Conservation (phyloP, 2,888 invertebrate genomes). For the Boloria euphrosyne region DNA sequence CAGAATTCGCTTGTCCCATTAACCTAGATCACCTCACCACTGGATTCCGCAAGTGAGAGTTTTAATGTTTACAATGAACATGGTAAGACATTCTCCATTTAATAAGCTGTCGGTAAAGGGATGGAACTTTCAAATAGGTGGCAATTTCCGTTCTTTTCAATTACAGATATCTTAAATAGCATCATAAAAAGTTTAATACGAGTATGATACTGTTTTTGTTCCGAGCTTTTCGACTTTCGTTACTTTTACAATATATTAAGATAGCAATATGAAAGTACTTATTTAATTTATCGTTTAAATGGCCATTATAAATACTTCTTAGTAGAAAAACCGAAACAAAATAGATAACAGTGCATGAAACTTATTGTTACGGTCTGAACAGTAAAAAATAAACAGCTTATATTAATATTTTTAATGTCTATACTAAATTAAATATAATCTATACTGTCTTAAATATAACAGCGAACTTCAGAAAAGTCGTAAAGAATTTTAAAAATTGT, state of each 20-base stretch:
- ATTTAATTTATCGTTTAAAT: too few relatives aligned
- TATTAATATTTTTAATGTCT: too few relatives aligned
- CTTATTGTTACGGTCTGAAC: too few relatives aligned
- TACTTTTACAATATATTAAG: neutral
- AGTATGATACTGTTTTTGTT: neutral
- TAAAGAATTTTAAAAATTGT: too few relatives aligned
- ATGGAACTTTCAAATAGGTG: constrained; percentile 21
- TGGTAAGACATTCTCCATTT: constrained; percentile 59
- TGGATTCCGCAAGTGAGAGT: constrained; percentile 62
- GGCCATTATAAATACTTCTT: too few relatives aligned
- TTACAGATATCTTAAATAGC: constrained; percentile 13
- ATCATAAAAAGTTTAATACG: neutral
- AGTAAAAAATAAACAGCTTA: too few relatives aligned
- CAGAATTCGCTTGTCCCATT: constrained; percentile 57
- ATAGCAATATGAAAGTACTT: too few relatives aligned
- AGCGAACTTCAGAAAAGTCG: neutral
- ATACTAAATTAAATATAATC: neutral
- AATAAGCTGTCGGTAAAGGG: constrained; percentile 28
- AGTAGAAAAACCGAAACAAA: too few relatives aligned
- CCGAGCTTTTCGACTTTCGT: neutral
- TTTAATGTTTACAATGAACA: constrained; percentile 62
- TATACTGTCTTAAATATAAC: neutral
- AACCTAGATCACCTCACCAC: constrained; percentile 54
- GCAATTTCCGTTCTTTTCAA: constrained; percentile 19
- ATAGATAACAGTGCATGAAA: too few relatives aligned